Evolutionary conservation across 2,888 invertebrate genomes (phyloP).

Genomic region (Herminia tarsipennalis): DNA sequence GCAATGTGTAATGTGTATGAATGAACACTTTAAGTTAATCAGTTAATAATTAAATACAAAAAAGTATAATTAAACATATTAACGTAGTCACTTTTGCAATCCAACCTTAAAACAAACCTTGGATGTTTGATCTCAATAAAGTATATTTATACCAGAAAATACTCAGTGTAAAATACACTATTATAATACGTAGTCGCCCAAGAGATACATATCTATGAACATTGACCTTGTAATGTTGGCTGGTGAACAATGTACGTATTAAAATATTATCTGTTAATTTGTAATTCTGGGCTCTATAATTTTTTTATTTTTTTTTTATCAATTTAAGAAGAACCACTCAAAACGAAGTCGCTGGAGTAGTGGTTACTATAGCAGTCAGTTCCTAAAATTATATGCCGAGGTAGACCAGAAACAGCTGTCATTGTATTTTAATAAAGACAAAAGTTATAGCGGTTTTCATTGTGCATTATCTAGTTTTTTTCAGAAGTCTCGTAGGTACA

Average conservation of each 20-base stretch:
- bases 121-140: conserved; percentile 39
- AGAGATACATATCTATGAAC: conserved; percentile 51
- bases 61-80: neutral
- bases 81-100: conserved; percentile 25
- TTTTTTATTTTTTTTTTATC: conserved; percentile 24
- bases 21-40: too few species aligned
- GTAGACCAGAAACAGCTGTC: too few species aligned
- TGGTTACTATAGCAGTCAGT: too few species aligned
- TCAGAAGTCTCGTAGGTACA: too few species aligned
- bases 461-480: too few species aligned
- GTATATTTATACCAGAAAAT: conserved; percentile 29
- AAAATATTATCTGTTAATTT: conserved; percentile 38
- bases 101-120: conserved; percentile 39
- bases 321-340: too few species aligned
- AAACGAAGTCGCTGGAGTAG: too few species aligned
- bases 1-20: too few species aligned
- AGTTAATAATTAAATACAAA: neutral
- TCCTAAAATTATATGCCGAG: too few species aligned
- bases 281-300: conserved; percentile 27
- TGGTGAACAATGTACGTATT: conserved; percentile 45
- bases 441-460: too few species aligned
- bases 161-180: conserved; percentile 41
- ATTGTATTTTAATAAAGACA: too few species aligned
- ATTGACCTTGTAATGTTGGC: conserved; percentile 44
- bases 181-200: conserved; percentile 34